Evolutionary conservation across 2,797 vertebrate genomes (phyloP), one percentile per base, ranked within the genome.

Genomic region (Sarcoramphus papa): DNA sequence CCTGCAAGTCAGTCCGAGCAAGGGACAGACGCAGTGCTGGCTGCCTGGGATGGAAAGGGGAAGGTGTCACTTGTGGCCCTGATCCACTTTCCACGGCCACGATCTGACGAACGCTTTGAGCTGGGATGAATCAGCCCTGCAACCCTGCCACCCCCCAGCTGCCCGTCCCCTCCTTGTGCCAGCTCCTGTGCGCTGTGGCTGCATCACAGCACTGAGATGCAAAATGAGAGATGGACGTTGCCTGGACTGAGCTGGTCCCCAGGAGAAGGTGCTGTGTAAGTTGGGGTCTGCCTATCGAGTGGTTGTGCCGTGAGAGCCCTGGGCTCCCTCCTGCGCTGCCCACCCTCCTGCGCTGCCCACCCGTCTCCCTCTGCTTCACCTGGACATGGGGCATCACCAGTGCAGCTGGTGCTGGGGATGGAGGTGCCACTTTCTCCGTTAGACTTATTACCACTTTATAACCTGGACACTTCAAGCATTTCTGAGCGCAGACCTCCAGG

Each of bases 71-170:
- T 22, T 22, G 5, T 74, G 48, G 4, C n/a, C 41, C 54, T 12
- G 20, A n/a, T 76, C 51, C 76, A 6, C 25, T 27, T 62, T 19
- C 63, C 69, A 19, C 0, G 12, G 16, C 50, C 2, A 0, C 2
- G 60, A 41, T 18, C 68, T 0, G 0, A 9, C 16, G 25, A 70
- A 31, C 0, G 0, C 12, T 50, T 43, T 2, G 8, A 81, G 27
- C 40, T 13, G 47, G 60, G 51, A 50, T 45, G 62, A 57, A 65
- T 20, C 81, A 57, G 25, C 63, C 48, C 62, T n/a, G 67, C 20
- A 40, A 12, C 8, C 53, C 19, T 14, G 25, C 14, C 18, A 25
- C 14, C 9, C 79, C 13, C 9, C 5, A 3, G 25, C 43, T 50
- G 30, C 80, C 33, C 6, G 0, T 20, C 56, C 43, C 48, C 35